These are phyloP conservation scores for Dasysyrphus albostriatus DNA, from an alignment of 2,888 invertebrate species.

Conservation along the genomic window DNA sequence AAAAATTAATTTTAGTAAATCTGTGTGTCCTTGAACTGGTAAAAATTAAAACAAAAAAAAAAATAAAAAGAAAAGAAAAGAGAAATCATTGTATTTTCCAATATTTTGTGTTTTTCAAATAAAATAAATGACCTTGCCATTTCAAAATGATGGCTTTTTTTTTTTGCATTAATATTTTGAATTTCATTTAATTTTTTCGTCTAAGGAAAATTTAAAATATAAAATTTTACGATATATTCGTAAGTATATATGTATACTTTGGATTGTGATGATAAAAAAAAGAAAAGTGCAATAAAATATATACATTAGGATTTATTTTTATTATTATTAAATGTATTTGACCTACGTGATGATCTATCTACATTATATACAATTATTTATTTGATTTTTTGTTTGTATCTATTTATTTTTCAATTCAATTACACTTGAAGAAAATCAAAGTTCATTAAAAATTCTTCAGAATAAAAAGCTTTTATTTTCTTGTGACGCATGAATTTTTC, in stretches of 20 bases:
- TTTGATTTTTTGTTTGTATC: background rate
- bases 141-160: conserved; percentile 1
- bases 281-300: conserved; percentile 19
- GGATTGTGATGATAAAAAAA: too few species aligned
- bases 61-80: background rate
- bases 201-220: background rate
- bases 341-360: conserved; percentile 1
- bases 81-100: conserved; percentile 20
- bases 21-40: conserved; percentile 13
- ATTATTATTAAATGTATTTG: background rate
- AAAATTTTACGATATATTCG: background rate
- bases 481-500: conserved; percentile 45
- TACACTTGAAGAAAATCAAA: conserved; percentile 31
- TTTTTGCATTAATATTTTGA: background rate
- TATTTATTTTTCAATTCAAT: conserved; percentile 6
- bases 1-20: background rate
- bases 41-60: background rate
- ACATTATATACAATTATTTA: background rate
- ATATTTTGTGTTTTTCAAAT: conserved; percentile 8
- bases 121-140: conserved; percentile 27
- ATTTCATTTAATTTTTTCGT: background rate
- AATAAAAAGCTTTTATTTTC: conserved; percentile 32
- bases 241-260: too few species aligned
- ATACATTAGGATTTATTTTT: background rate
- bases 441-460: conserved; percentile 10